phyloP scores from a whole-genome alignment of 2,113 vertebrate genomes.

The Corythaixoides concolor region DNA sequence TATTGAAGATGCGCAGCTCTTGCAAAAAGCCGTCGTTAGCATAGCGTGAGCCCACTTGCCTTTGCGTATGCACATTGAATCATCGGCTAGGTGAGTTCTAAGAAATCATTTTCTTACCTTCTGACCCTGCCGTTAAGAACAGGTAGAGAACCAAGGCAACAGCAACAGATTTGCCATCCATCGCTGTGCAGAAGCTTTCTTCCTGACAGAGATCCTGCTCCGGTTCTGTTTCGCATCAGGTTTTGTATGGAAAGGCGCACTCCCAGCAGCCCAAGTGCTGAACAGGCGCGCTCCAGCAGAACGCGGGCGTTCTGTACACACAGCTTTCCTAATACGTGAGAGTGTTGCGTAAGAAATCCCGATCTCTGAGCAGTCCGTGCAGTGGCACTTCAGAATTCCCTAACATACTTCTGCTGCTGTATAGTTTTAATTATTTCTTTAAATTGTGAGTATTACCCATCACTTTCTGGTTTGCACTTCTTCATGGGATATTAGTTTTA shows the following conservation, averaged over 20 bases:
- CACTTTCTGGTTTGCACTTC: background rate
- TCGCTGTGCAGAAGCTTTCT: background rate
- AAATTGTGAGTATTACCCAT: background rate
- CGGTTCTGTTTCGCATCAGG: background rate
- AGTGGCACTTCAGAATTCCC: background rate
- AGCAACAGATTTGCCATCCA: background rate
- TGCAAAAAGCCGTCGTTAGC: background rate
- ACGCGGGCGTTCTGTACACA: background rate
- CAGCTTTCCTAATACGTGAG: background rate
- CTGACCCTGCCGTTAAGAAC: slow-evolving; percentile 43
- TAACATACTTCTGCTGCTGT: background rate
- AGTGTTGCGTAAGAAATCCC: background rate
- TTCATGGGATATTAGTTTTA: background rate
- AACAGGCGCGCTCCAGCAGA: background rate
- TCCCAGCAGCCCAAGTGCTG: background rate
- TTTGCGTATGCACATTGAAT: background rate
- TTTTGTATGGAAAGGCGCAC: background rate
- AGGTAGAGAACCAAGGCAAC: slow-evolving; percentile 42
- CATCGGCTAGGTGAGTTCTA: background rate
- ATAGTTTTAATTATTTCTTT: background rate
- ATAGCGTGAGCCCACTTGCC: too few species aligned
- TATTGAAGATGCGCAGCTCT: background rate
- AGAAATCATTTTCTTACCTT: slow-evolving; percentile 72
- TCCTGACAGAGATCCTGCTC: background rate
- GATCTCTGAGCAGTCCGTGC: background rate